Conservation (phyloP, 2,797 vertebrate species). For the Podargus strigoides region DNA sequence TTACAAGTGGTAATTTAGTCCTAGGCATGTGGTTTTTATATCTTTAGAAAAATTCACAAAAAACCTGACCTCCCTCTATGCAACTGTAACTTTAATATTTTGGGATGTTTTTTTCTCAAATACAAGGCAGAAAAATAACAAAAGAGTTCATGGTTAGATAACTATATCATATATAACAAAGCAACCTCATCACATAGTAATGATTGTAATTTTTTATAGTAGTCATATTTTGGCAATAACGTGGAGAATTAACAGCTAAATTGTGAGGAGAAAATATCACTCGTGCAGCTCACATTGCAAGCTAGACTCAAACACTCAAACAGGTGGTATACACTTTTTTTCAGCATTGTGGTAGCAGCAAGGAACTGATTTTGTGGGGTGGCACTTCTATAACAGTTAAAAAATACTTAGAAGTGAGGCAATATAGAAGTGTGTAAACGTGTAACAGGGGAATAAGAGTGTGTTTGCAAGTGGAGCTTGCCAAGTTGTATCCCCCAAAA, state of each 20-base stretch:
- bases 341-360: not conserved
- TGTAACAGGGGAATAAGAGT: not conserved
- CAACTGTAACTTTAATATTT: not conserved
- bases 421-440: not conserved
- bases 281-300: not conserved
- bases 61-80: fast-evolving
- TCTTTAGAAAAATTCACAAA: not conserved
- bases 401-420: not conserved
- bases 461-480: not conserved
- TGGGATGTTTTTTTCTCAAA: not conserved
- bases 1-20: not conserved
- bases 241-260: not conserved
- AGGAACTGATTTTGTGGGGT: not conserved
- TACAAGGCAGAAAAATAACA: not conserved
- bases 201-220: not conserved
- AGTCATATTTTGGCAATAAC: not conserved
- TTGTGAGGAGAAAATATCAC: not conserved
- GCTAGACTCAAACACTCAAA: not conserved
- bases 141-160: not conserved
- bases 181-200: not conserved
- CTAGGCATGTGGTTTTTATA: not conserved
- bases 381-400: not conserved
- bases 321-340: not conserved
- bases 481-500: not conserved
- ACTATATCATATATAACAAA: not conserved